Conservation (phyloP, 2,888 invertebrate genomes). For the Tenthredo amoena region DNA sequence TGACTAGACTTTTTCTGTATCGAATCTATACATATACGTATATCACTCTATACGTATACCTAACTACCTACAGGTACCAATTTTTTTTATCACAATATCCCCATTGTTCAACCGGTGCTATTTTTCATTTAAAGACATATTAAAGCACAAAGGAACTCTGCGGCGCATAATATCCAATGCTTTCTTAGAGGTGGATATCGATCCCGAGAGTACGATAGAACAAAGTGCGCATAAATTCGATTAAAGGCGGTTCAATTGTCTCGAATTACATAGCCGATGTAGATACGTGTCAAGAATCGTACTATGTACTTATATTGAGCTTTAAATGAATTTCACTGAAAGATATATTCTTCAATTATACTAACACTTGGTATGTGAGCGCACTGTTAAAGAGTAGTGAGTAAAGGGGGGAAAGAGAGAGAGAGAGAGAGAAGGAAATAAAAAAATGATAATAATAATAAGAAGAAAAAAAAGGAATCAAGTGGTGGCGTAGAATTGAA, state of each 20-base stretch:
- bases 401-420: neutral
- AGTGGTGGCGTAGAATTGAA: conserved; percentile 27
- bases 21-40: neutral
- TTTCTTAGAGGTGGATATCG: neutral
- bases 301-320: neutral
- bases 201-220: conserved; percentile 3
- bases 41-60: neutral
- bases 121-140: conserved; percentile 8
- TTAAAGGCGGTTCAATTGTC: conserved; percentile 25
- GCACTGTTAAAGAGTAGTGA: neutral
- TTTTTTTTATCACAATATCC: neutral
- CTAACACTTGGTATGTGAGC: neutral
- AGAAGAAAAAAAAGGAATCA: neutral
- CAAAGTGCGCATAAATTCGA: conserved; percentile 37
- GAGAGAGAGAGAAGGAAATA: neutral
- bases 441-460: conserved; percentile 46
- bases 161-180: neutral
- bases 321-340: conserved; percentile 1
- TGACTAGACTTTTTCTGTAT: conserved; percentile 32
- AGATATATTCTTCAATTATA: neutral
- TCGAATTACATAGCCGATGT: conserved; percentile 11
- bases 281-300: conserved; percentile 25
- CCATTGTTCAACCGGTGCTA: neutral
- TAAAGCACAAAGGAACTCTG: neutral
- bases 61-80: neutral